A percentile compares a stretch with the other conserved stretches of the same genome.
Conservation (phyloP, 1,140 invertebrate species). For the Drosophila asahinai region DNA sequence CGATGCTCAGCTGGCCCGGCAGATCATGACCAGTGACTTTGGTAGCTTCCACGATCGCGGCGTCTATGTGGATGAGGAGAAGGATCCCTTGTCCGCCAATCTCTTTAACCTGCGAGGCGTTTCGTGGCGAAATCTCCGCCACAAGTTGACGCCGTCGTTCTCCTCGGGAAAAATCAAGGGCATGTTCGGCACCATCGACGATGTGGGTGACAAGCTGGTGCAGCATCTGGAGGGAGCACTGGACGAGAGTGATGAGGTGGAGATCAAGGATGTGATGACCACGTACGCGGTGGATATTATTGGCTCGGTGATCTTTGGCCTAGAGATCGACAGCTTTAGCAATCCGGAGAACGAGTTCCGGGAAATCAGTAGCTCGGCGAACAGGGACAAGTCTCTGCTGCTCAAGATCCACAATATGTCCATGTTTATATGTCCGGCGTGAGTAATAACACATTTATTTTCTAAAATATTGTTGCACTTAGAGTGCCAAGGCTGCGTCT, state of each 20-base stretch:
- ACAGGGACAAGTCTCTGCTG: conserved; percentile 8
- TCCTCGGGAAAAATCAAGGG: conserved; percentile 87
- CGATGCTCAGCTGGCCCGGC: conserved; percentile 85
- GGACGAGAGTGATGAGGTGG: conserved; percentile 34
- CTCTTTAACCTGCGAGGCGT: conserved; percentile 85
- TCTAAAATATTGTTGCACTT: neutral
- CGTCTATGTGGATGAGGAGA: conserved; percentile 76
- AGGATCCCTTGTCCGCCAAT: conserved; percentile 81
- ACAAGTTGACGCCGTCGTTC: conserved; percentile 87
- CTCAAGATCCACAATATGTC: conserved; percentile 49
- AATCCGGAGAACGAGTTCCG: conserved; percentile 76
- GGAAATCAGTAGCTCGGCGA: conserved; percentile 42
- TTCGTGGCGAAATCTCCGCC: conserved; percentile 86
- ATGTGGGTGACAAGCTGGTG: conserved; percentile 82
- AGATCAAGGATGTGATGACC: conserved; percentile 67
- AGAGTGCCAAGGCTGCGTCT: neutral
- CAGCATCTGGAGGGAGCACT: conserved; percentile 60
- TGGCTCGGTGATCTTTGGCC: conserved; percentile 84
- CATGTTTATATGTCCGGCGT: conserved; percentile 71
- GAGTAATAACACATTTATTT: conserved; percentile 31
- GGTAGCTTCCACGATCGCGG: conserved; percentile 84
- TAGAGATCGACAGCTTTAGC: conserved; percentile 84
- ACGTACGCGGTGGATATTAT: conserved; percentile 85
- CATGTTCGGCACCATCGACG: conserved; percentile 86
- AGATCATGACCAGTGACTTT: conserved; percentile 85